Evolutionary conservation across 2,113 vertebrate species (phyloP), one percentile per base, ranked within the genome.

Genomic region (Rhinichthys klamathensis): DNA sequence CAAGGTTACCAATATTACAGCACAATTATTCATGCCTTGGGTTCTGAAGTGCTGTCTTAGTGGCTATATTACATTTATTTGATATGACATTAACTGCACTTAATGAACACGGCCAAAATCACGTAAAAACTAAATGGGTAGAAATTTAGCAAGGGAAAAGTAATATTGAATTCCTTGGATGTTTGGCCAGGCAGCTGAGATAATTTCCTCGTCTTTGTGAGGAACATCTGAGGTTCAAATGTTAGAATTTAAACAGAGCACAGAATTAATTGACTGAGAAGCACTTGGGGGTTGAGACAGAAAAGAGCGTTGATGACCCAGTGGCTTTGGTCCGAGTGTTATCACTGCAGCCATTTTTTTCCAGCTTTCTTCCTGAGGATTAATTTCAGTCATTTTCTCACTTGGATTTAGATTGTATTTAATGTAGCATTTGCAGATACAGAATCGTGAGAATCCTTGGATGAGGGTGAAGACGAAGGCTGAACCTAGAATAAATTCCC

Each of bases 241-340:
- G 67, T 75, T 51, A 69, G 67, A 90, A 91, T 86, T 63, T 86
- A 60, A 84, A 75, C 83, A 70, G 73, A 81, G 83, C 73, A 77
- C 63, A 41, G 60, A 84, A 80, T 85, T 75, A 82, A 80, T 60
- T 15, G 25, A 56, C 76, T 60, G 30, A 79, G 49, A 61, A 51
- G 49, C 56, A 63, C 80, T 83, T 15, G 44, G 76, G 72, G 84
- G 21, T 60, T 38, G 67, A 80, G 61, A 61, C 65, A 18, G 65
- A 51, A 74, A 73, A 76, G 81, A 61, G 61, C 77, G 16, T 73
- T 65, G 27, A 46, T 67, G 51, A 65, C 79, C 35, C 63, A 76
- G 80, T 27, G 58, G 35, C 82, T 84, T 74, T 15, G 61, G 83
- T 11, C 73, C 13, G 38, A 70, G n/a, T 38, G 56, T 75, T 88